Evolutionary conservation across 2,797 vertebrate genomes (phyloP).

Genomic region (Sebastes glaucus): DNA sequence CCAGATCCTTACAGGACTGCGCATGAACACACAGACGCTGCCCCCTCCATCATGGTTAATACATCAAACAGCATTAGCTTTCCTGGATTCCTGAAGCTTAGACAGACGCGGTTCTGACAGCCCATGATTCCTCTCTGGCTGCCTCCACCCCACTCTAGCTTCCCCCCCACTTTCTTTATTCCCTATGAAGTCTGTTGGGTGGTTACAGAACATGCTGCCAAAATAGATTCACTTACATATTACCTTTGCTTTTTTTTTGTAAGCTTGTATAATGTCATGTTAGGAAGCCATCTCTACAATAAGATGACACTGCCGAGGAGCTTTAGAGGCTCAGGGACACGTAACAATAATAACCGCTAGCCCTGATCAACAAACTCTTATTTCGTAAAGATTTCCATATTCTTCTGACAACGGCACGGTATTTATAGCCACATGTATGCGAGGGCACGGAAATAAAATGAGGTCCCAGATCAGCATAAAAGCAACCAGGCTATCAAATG

Average conservation of each 20-base stretch:
- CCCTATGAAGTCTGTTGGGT: constrained; percentile 78
- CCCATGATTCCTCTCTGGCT: constrained; percentile 71
- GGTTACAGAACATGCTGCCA: constrained; percentile 78
- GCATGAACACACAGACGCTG: constrained; percentile 63
- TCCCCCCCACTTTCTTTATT: constrained; percentile 66
- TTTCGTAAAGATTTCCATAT: constrained; percentile 46
- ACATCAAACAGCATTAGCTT: constrained; percentile 86
- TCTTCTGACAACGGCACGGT: constrained; percentile 48
- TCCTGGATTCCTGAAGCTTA: constrained; percentile 82
- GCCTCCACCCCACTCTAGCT: constrained; percentile 53
- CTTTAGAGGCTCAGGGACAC: constrained; percentile 48
- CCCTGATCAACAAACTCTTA: constrained; percentile 61
- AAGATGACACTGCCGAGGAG: constrained; percentile 70
- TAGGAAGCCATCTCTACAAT: constrained; percentile 72
- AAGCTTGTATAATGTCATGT: constrained; percentile 81
- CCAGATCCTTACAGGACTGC: constrained; percentile 68
- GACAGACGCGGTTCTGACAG: constrained; percentile 83
- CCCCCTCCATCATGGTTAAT: constrained; percentile 85
- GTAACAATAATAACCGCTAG: constrained; percentile 52
- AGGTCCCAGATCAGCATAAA: constrained; percentile 34
- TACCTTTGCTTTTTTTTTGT: constrained; percentile 70
- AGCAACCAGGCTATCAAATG: constrained; percentile 40
- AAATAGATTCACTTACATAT: constrained; percentile 78
- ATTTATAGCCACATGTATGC: constrained; percentile 54
- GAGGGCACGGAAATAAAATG: constrained; percentile 11